These are phyloP conservation scores for Spilarctia lutea DNA, from an alignment of 2,888 invertebrate genomes.

Conservation along the genomic window DNA sequence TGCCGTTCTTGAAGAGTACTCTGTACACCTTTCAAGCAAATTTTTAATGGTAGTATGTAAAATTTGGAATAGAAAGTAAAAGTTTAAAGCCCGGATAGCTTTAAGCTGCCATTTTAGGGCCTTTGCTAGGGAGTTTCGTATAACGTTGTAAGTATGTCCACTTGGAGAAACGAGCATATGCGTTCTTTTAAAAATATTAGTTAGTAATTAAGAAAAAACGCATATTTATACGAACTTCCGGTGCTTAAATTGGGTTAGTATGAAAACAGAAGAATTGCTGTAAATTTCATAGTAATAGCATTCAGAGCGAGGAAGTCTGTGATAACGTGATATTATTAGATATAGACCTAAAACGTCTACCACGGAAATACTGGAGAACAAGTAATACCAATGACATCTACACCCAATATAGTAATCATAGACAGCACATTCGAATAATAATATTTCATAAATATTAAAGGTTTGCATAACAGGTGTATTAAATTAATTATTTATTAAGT, in stretches of 20 bases:
- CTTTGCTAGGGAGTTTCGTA: neutral
- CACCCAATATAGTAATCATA: neutral
- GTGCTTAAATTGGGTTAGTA: neutral
- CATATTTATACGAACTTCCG: no score
- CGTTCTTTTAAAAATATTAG: neutral
- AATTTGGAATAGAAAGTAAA: neutral
- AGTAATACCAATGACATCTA: neutral
- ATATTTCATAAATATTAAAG: no score
- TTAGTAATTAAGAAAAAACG: neutral
- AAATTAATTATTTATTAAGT: no score
- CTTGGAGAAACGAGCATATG: neutral
- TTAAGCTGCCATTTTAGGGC: no score
- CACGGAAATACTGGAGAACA: neutral
- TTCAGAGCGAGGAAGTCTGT: neutral
- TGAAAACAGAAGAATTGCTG: neutral
- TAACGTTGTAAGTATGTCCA: neutral
- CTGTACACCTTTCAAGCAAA: neutral
- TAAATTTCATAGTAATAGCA: neutral
- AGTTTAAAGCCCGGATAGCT: neutral
- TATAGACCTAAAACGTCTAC: no score
- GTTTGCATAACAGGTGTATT: no score
- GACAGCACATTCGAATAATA: no score
- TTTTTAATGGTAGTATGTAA: neutral
- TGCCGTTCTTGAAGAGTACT: neutral
- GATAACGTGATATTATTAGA: neutral